Base-by-base conservation (phyloP, 2,797 vertebrate genomes). In the Pelobates cultripes region DNA sequence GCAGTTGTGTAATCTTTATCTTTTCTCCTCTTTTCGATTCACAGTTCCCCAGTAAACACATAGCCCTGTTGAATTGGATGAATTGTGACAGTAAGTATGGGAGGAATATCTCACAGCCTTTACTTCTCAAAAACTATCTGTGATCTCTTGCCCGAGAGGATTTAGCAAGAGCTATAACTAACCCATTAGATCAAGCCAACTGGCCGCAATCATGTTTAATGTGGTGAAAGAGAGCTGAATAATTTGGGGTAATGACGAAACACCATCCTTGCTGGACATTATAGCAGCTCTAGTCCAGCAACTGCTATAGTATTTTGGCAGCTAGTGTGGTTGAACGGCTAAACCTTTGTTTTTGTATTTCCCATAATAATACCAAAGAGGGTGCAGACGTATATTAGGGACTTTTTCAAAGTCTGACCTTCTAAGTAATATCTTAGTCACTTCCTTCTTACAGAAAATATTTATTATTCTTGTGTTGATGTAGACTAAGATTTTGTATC, bases 11-110 rank as follows among this genome's bases (percentile, higher is more conserved):
- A 57, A 57, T 10, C 28, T 44, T 53, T 61, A 70, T n/a, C 41
- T 43, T 51, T 40, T 71, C 4, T 61, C 42, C 70, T n/a, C 40
- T 40, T 51, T 40, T 78, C 4, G 44, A 42, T 51, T 81, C 63
- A 43, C 70, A 82, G 80, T 77, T 82, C 80, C 80, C 74, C 80
- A 82, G 45, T 82, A 82, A 57, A 71, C 42, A 77, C 4, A 3
- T 12, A 4, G 15, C 14, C 68, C 15, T 57, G 43, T 74, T 63
- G 28, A 71, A 3, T 66, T 53, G 68, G 40, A 71, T 76, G 28
- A 28, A 45, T 44, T 44, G 67, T 61, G 43, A 73, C 63, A 61
- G 81, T 83, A 61, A 83, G 81, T 83, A 79, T 75, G 17, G 15
- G 5, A 15, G 14, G 40, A 2, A 47, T 45, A 60, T 47, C 12